Evolutionary conservation across 2,797 vertebrate genomes (phyloP), one percentile per base, ranked within the genome.

Genomic region (Poeciliopsis turneri): DNA sequence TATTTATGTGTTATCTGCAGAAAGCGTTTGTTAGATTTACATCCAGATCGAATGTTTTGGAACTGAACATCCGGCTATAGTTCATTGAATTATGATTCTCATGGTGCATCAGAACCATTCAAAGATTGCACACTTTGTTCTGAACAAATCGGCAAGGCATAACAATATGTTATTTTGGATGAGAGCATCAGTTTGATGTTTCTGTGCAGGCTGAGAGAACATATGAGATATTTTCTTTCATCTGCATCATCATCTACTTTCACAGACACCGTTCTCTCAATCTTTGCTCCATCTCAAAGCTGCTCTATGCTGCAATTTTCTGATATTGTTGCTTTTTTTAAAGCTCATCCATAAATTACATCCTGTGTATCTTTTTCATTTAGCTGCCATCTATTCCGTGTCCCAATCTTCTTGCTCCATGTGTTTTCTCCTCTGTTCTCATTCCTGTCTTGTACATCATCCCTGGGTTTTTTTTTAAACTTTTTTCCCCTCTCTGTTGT

Each of bases 281-380:
- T 72, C 74, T 81, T 71, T 33, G 30, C 76, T 77, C 79, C n/a
- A 12, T 72, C 46, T 79, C 76, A 49, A 74, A 71, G 76, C 43
- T 12, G 18, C 41, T 75, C 39, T 36, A 28, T 79, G 72, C 84
- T 74, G 77, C 64, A 75, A 74, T 79, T 75, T 68, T 82, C 68
- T 80, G 84, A 74, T 69, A 83, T 82, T 72, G 33, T 76, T 74
- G 76, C 72, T 72, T 78, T 81, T 30, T 61, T 77, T 69, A 53
- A 83, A 86, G 88, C 61, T 74, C 64, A 79, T 80, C 82, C 82
- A 75, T 75, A 84, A 88, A 87, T 68, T 79, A 72, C 69, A 78
- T 86, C 81, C 74, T 82, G 77, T 80, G 72, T 76, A 66, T 84
- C 49, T 2, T 75, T 87, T 87, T 76, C 72, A 36, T 74, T 76